phyloP scores from a whole-genome alignment of 2,888 invertebrate genomes.

The Drosophila percnosoma region DNA sequence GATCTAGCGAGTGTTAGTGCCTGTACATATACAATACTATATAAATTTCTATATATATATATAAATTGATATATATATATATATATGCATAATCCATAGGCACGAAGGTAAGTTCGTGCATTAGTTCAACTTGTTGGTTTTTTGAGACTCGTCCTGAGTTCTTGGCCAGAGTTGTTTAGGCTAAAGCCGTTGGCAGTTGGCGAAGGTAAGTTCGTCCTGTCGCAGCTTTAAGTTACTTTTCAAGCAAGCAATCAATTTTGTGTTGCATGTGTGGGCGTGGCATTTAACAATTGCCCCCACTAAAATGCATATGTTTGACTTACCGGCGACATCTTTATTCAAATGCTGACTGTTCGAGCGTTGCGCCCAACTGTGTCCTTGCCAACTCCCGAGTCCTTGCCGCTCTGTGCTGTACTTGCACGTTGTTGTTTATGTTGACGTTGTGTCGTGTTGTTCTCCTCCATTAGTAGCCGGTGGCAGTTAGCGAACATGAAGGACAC shows the following conservation, averaged over 20 bases:
- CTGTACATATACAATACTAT: constrained; percentile 59
- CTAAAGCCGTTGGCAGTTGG: constrained; percentile 53
- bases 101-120: constrained; percentile 79
- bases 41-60: constrained; percentile 20
- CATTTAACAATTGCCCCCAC: constrained; percentile 18
- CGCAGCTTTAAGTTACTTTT: constrained; percentile 65
- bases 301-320: constrained; percentile 70
- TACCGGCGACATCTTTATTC: constrained; percentile 79
- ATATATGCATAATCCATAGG: constrained; percentile 31
- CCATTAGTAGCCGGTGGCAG: constrained; percentile 54
- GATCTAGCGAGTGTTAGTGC: constrained; percentile 68
- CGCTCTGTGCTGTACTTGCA: constrained; percentile 5
- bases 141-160: constrained; percentile 22
- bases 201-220: constrained; percentile 78
- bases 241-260: constrained; percentile 54
- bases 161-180: constrained; percentile 51
- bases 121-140: constrained; percentile 46
- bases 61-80: constrained; percentile 15
- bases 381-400: constrained; percentile 8
- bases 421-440: constrained; percentile 23
- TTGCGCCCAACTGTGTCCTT: constrained; percentile 5
- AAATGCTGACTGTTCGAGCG: constrained; percentile 61
- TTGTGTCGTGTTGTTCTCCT: constrained; percentile 5
- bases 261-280: constrained; percentile 59
- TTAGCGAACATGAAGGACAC: constrained; percentile 53